phyloP scores from a whole-genome alignment of 1,140 invertebrate genomes.

The Cotesia chilonis region DNA sequence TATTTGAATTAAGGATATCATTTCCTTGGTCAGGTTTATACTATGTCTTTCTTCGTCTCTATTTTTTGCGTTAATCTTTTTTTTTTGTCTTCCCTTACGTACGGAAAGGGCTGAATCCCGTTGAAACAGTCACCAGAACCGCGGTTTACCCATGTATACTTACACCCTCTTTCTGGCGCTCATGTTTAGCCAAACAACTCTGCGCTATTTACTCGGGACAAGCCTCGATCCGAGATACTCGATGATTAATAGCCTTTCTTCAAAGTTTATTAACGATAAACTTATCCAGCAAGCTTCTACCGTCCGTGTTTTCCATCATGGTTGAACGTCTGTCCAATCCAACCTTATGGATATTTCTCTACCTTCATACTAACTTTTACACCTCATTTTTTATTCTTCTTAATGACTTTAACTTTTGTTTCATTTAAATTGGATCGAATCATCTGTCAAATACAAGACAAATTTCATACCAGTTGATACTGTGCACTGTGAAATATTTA shows the following conservation, averaged over 20 bases:
- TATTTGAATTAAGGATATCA: conserved; percentile 54
- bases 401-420: conserved; percentile 7
- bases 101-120: conserved; percentile 9
- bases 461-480: too few species aligned
- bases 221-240: conserved; percentile 47
- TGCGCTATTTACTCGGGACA: conserved; percentile 49
- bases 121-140: conserved; percentile 30
- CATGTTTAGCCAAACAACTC: conserved; percentile 51
- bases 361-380: not conserved
- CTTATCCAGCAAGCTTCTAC: conserved; percentile 14
- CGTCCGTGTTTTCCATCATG: conserved; percentile 38
- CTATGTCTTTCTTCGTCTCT: conserved; percentile 4
- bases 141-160: conserved; percentile 30
- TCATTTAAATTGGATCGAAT: not conserved
- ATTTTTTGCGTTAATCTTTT: conserved; percentile 8
- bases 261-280: conserved; percentile 55
- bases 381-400: not conserved
- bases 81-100: conserved; percentile 26
- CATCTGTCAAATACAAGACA: too few species aligned
- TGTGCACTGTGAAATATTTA: too few species aligned
- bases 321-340: conserved; percentile 17
- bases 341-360: conserved; percentile 15
- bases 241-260: conserved; percentile 58
- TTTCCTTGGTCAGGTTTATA: conserved; percentile 11
- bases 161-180: conserved; percentile 34